phyloP scores from a whole-genome alignment of 2,888 invertebrate species.

The Caenorhabditis zanzibari region DNA sequence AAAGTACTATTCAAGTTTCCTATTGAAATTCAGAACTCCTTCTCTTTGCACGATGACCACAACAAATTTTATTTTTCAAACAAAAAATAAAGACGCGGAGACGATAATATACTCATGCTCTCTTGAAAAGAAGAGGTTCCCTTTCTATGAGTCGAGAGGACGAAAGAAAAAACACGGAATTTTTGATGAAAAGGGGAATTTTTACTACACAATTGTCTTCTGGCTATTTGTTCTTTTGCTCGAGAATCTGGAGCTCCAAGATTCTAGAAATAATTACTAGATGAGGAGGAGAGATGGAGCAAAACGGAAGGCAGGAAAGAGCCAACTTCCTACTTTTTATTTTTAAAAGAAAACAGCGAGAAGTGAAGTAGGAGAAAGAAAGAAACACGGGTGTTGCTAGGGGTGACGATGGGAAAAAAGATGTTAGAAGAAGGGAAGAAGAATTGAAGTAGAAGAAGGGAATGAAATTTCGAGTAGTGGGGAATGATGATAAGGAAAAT shows the following conservation, averaged over 20 bases:
- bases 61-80: slow-evolving; percentile 14
- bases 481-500: background rate
- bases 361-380: background rate
- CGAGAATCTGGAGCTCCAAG: slow-evolving; percentile 15
- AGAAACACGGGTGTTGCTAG: slow-evolving; percentile 49
- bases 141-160: background rate
- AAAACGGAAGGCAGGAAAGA: slow-evolving; percentile 19
- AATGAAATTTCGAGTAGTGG: background rate
- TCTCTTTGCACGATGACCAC: background rate
- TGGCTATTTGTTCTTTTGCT: slow-evolving; percentile 52
- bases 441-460: background rate
- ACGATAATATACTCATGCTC: slow-evolving; percentile 58
- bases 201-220: background rate
- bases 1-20: no score
- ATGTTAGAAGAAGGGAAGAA: background rate
- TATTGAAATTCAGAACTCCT: background rate
- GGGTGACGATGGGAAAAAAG: slow-evolving; percentile 54
- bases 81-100: slow-evolving; percentile 11
- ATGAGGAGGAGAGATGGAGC: slow-evolving; percentile 5
- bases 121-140: slow-evolving; percentile 35
- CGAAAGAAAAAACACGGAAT: slow-evolving; percentile 44
- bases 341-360: slow-evolving; percentile 38
- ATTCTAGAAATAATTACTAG: slow-evolving; percentile 12
- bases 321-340: slow-evolving; percentile 47
- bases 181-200: slow-evolving; percentile 30